A percentile compares a stretch with the other conserved stretches of the same genome.
phyloP scores from a whole-genome alignment of 2,113 vertebrate genomes.

The Charina bottae region DNA sequence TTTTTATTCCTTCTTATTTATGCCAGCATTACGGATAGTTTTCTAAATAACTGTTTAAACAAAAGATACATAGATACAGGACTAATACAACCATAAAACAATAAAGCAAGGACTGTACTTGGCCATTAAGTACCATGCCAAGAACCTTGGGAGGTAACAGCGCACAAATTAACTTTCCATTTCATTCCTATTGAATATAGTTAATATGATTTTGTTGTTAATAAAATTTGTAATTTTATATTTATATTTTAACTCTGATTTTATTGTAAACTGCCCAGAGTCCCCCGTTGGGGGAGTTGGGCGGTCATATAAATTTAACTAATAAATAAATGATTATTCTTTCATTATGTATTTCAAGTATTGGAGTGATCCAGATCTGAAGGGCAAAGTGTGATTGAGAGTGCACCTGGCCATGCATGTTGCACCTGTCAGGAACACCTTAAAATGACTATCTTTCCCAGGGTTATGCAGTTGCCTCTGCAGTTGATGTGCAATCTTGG shows the following conservation, averaged over 20 bases:
- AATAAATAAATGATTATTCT: no score
- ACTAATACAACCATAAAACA: conserved; percentile 59
- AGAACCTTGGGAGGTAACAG: background rate
- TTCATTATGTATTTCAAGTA: background rate
- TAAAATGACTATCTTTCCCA: background rate
- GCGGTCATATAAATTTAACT: no score
- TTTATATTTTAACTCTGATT: no score
- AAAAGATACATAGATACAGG: conserved; percentile 31
- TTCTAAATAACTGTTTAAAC: background rate
- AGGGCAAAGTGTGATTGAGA: background rate
- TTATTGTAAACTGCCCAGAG: no score
- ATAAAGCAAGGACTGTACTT: conserved; percentile 3
- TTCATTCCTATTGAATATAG: background rate
- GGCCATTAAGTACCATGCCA: background rate
- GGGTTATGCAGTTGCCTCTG: background rate
- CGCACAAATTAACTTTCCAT: background rate
- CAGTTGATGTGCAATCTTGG: background rate
- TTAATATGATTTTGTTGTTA: no score
- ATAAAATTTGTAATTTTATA: no score
- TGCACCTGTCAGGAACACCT: background rate
- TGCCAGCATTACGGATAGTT: conserved; percentile 18
- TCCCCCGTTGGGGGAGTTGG: no score
- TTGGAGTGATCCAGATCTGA: background rate
- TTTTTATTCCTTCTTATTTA: conserved; percentile 35
- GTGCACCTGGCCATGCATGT: background rate